Conservation (phyloP, 2,797 vertebrate genomes). For the Sebastes iracundus region DNA sequence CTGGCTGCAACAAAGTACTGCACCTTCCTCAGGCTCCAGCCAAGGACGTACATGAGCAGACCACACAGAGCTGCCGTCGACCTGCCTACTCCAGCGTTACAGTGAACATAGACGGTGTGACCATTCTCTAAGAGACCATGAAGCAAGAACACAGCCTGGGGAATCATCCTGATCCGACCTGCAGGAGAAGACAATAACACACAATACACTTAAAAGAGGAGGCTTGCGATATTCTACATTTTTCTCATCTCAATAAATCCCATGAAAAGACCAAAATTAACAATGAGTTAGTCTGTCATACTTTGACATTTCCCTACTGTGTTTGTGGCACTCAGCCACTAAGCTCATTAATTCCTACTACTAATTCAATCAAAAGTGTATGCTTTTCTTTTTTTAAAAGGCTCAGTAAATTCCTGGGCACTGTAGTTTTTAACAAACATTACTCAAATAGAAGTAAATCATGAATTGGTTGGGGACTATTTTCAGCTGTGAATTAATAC, state of each 20-base stretch:
- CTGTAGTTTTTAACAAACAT: neutral
- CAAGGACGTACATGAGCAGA: constrained; percentile 91
- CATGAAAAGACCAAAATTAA: neutral
- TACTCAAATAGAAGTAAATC: neutral
- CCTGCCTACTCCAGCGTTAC: constrained; percentile 95
- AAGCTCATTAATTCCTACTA: neutral
- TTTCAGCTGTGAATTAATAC: neutral
- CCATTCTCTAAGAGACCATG: constrained; percentile 92
- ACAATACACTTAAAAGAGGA: neutral
- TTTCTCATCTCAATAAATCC: neutral
- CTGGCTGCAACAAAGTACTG: constrained; percentile 91
- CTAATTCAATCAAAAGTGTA: neutral
- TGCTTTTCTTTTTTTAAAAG: neutral
- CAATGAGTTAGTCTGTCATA: neutral
- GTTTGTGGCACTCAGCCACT: neutral
- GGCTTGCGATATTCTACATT: neutral
- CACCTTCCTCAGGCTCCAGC: constrained; percentile 92
- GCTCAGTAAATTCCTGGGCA: neutral
- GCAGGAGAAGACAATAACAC: constrained; percentile 25
- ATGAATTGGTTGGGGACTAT: neutral
- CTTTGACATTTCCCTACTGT: neutral
- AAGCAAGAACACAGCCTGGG: constrained; percentile 94
- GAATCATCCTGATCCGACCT: constrained; percentile 94
- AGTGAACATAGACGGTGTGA: constrained; percentile 95
- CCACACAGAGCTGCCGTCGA: constrained; percentile 93